These are phyloP conservation scores for Exocentrus adspersus DNA, from an alignment of 2,888 invertebrate genomes.

Conservation along the genomic window DNA sequence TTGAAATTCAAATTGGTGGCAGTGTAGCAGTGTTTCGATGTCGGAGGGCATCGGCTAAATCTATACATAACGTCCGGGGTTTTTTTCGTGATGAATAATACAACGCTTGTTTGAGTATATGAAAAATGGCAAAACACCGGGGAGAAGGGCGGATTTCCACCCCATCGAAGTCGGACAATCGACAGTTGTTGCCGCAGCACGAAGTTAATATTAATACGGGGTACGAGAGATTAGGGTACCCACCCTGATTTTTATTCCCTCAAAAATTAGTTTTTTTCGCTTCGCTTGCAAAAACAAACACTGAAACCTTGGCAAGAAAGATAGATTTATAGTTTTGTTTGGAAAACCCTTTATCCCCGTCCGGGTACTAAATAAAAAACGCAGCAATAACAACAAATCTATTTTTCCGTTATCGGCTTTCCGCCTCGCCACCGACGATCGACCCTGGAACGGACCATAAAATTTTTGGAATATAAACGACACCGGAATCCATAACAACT, in stretches of 20 bases:
- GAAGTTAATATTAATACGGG: background rate
- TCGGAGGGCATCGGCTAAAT: background rate
- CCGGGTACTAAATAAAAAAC: too few species aligned
- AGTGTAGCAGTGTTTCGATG: background rate
- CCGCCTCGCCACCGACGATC: background rate
- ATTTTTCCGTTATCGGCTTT: background rate
- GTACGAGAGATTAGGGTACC: background rate
- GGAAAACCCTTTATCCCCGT: too few species aligned
- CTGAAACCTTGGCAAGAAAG: too few species aligned
- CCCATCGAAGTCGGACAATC: conserved; percentile 3
- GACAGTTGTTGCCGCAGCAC: conserved; percentile 14
- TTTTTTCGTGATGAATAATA: conserved; percentile 33
- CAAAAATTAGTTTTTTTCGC: too few species aligned
- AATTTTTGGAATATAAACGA: conserved; percentile 15
- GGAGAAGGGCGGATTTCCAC: too few species aligned
- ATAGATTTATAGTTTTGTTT: too few species aligned
- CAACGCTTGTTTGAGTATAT: conserved; percentile 30
- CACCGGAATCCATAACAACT: conserved; percentile 26
- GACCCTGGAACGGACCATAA: conserved; percentile 7
- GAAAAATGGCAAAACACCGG: conserved; percentile 18
- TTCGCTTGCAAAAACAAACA: too few species aligned
- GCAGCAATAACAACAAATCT: too few species aligned
- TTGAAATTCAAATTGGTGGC: background rate
- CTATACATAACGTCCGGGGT: too few species aligned
- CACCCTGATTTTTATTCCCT: too few species aligned